Base-by-base conservation (phyloP, 1,140 invertebrate genomes). In the Ladona fulva region DNA sequence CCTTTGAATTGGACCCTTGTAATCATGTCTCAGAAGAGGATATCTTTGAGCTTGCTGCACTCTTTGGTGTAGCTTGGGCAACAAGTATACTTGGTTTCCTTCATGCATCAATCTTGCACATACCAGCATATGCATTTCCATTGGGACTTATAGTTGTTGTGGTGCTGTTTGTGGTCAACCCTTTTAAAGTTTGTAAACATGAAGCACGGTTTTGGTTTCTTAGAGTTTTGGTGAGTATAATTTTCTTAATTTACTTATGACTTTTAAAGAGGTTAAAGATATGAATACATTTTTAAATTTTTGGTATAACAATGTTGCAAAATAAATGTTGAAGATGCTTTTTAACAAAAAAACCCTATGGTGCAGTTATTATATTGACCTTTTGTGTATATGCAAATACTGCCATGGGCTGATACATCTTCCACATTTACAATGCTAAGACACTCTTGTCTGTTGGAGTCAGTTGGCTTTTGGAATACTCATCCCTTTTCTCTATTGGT, bases 1-100 rank as follows among this genome's bases (percentile, higher is more conserved):
- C 97, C 79, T 97, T 97, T 82, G 96, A 97, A 85, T 86, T 97
- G 37, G 94, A 97, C 87, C 95, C 95, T 0, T 86, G 96, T 75
- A 94, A 95, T 85, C 95, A 97, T 87, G 84, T 91, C 0, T 90
- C 94, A 1, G 94, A 96, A 83, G 93, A 95, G 81, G 92, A 96
- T 81, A 86, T 97, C 0, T 92, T 97, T 87, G 95, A 97, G 88
- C 86, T 97, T 79, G 93, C 95, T 0, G 89, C 92, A 0, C 91
- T 95, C 76, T 91, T 97, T 83, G 93, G 93, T 25, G 92, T 96
- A 6, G 87, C 96, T 19, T 97, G 95, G 95, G 90, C 92, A 0
- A 80, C 94, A 0, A 92, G 91, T 83, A 82, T 91, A 59, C 83
- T 91, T 0, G 87, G 87, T 19, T 75, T 75, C 16, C 74, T 37